These are phyloP conservation scores for Gambusia holbrooki DNA, from an alignment of 2,113 vertebrate species.

Conservation along the genomic window DNA sequence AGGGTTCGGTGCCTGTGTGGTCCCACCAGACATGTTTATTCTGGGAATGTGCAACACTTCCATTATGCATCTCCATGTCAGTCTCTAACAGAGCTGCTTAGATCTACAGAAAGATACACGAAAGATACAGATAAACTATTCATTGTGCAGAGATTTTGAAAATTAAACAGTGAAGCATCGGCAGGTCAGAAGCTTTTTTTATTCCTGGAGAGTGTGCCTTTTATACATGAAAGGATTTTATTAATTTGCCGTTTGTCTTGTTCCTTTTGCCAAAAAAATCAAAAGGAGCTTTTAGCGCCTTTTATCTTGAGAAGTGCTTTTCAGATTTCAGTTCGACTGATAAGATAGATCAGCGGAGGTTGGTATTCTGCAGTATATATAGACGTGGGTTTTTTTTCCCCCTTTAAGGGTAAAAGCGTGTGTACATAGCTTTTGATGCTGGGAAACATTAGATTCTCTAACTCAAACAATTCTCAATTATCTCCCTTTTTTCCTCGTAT, in stretches of 20 bases:
- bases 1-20: conserved; percentile 15
- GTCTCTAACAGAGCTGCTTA: conserved; percentile 31
- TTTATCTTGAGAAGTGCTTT: conserved; percentile 56
- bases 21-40: conserved; percentile 57
- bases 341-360: conserved; percentile 23
- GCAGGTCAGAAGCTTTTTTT: conserved; percentile 18
- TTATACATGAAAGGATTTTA: conserved; percentile 27
- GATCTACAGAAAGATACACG: conserved; percentile 27
- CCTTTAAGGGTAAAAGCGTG: not conserved
- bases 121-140: conserved; percentile 17
- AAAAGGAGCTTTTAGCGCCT: conserved; percentile 48
- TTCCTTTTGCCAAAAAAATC: conserved; percentile 33
- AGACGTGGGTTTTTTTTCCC: not conserved
- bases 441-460: not conserved
- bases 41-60: conserved; percentile 35
- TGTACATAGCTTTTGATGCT: not conserved
- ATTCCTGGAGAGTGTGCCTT: not conserved
- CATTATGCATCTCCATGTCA: conserved; percentile 42
- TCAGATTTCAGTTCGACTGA: conserved; percentile 43
- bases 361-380: conserved; percentile 38
- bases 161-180: conserved; percentile 31
- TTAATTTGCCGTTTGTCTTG: conserved; percentile 13
- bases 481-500: not conserved
- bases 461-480: not conserved
- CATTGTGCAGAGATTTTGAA: conserved; percentile 32